Conservation (phyloP, 2,113 vertebrate species). For the Pimephales promelas region DNA sequence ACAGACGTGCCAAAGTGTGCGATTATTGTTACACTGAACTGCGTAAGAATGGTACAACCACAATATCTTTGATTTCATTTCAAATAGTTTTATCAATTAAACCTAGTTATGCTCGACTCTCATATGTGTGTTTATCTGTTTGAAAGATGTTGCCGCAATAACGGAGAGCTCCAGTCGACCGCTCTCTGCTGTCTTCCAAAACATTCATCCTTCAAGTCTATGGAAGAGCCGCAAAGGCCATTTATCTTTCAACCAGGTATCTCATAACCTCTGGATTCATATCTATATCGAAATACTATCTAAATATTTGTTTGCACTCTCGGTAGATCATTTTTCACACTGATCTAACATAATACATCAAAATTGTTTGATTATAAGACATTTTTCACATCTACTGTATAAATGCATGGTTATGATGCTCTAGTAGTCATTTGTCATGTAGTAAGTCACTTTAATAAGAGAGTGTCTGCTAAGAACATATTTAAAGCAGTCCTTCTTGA, state of each 20-base stretch:
- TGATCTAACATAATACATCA: not conserved
- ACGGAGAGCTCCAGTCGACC: conserved; percentile 77
- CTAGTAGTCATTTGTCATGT: not conserved
- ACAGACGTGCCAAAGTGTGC: conserved; percentile 93
- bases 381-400: not conserved
- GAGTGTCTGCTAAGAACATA: not conserved
- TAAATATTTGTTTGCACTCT: too few species aligned
- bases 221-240: conserved; percentile 91
- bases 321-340: not conserved
- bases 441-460: not conserved
- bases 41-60: conserved; percentile 81
- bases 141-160: conserved; percentile 33
- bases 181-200: conserved; percentile 91
- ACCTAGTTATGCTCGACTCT: conserved; percentile 24
- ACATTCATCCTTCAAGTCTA: conserved; percentile 88
- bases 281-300: not conserved
- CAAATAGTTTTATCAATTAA: not conserved
- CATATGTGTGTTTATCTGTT: not conserved
- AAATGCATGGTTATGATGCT: not conserved
- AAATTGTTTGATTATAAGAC: not conserved
- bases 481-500: not conserved
- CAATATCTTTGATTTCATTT: not conserved
- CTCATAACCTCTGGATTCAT: not conserved
- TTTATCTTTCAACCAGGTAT: conserved; percentile 86
- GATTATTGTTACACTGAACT: conserved; percentile 89